Conservation (phyloP, 2,888 invertebrate species). For the Elegia similella region DNA sequence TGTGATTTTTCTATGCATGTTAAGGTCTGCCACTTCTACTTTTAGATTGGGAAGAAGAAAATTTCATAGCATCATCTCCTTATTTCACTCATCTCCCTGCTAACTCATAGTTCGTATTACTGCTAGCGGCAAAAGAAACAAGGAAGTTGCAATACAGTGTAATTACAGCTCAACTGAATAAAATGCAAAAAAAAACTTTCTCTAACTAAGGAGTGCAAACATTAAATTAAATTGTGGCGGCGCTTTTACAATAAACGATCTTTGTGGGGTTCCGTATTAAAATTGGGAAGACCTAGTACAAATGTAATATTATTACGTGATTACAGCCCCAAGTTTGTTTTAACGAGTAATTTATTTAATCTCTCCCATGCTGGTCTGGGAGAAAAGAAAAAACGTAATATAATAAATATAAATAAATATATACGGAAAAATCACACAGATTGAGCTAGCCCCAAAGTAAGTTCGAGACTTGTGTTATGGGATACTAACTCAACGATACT, state of each 20-base stretch:
- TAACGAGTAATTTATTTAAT: no score
- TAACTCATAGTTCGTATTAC: slow-evolving; percentile 37
- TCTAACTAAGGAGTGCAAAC: slow-evolving; percentile 37
- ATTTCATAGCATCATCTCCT: background rate
- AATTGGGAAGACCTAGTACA: background rate
- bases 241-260: slow-evolving; percentile 20
- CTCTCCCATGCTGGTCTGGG: no score
- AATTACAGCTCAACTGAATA: slow-evolving; percentile 52
- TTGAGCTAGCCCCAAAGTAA: no score
- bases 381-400: no score
- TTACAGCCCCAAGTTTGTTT: no score
- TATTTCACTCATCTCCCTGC: slow-evolving; percentile 16
- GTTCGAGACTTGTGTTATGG: no score
- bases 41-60: background rate
- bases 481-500: no score
- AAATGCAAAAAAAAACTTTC: slow-evolving; percentile 46
- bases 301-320: background rate
- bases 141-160: slow-evolving; percentile 45
- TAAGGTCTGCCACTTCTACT: no score
- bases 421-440: no score
- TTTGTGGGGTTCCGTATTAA: background rate
- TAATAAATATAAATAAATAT: no score
- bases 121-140: slow-evolving; percentile 42
- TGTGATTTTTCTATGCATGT: no score
- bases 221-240: slow-evolving; percentile 43